Conservation (phyloP, 2,113 vertebrate species). For the Tetrao urogallus region DNA sequence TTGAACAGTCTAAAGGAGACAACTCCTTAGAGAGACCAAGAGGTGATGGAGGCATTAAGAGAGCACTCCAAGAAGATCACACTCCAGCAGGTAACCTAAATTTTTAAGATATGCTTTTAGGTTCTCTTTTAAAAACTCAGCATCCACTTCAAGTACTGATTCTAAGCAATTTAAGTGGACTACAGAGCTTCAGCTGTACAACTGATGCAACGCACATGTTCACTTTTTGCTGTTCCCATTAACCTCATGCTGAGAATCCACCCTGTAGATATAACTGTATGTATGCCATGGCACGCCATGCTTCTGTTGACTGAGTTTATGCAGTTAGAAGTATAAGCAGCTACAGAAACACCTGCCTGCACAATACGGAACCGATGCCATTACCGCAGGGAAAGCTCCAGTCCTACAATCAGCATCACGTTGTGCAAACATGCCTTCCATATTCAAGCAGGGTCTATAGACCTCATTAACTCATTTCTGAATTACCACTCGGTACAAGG, state of each 20-base stretch:
- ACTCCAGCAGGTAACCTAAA: neutral
- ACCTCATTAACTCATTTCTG: neutral
- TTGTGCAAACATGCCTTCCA: neutral
- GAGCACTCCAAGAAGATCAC: neutral
- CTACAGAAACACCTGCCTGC: neutral
- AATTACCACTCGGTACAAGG: neutral
- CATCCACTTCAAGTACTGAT: neutral
- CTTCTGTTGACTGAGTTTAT: neutral
- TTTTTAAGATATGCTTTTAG: neutral
- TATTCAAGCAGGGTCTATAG: neutral
- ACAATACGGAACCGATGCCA: neutral
- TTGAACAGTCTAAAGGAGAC: neutral
- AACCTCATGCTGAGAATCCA: neutral
- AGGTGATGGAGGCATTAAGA: neutral
- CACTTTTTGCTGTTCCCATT: neutral
- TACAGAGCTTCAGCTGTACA: neutral
- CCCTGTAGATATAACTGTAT: accelerated
- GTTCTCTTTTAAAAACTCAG: neutral
- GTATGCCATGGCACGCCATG: neutral
- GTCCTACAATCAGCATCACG: neutral
- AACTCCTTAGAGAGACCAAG: neutral
- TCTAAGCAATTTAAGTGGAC: neutral
- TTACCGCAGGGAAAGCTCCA: neutral
- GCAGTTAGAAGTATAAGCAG: neutral
- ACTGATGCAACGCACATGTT: neutral